Percentiles rank a stretch among this genome's conserved stretches.
These are phyloP conservation scores for Saxidomus purpurata DNA, from an alignment of 1,140 invertebrate species.

Conservation along the genomic window DNA sequence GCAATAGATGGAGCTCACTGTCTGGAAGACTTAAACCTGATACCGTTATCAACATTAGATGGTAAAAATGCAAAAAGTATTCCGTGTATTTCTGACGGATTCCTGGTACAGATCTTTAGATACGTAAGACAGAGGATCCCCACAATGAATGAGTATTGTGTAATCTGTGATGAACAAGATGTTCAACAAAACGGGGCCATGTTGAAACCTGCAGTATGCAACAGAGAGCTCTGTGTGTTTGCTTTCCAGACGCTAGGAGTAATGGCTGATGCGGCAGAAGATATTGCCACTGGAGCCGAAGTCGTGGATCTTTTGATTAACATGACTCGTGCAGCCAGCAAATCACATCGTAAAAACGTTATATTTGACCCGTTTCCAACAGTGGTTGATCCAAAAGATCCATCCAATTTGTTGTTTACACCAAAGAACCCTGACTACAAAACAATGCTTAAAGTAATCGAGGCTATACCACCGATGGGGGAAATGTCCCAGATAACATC, in stretches of 20 bases:
- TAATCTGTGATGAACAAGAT: constrained; percentile 84
- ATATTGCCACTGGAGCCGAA: constrained; percentile 82
- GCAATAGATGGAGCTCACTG: neutral
- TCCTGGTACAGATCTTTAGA: constrained; percentile 76
- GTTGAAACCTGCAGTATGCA: constrained; percentile 84
- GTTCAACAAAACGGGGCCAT: constrained; percentile 83
- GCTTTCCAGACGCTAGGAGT: constrained; percentile 84
- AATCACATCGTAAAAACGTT: constrained; percentile 72
- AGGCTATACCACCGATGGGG: constrained; percentile 69
- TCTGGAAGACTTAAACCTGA: constrained; percentile 54
- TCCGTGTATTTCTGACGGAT: constrained; percentile 51
- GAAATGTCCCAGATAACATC: constrained; percentile 68
- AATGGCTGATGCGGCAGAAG: constrained; percentile 82
- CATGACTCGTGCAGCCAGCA: constrained; percentile 81
- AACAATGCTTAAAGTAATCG: constrained; percentile 42
- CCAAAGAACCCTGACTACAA: constrained; percentile 73
- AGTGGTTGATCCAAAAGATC: constrained; percentile 79
- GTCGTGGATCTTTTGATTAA: constrained; percentile 83
- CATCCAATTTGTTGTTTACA: constrained; percentile 75
- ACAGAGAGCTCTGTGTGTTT: constrained; percentile 83
- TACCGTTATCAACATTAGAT: constrained; percentile 54
- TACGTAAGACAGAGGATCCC: constrained; percentile 81
- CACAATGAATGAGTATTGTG: constrained; percentile 85
- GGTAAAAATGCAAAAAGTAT: constrained; percentile 48
- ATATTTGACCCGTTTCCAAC: constrained; percentile 84